Conservation (phyloP, 2,888 invertebrate species). For the Apamea anceps region DNA sequence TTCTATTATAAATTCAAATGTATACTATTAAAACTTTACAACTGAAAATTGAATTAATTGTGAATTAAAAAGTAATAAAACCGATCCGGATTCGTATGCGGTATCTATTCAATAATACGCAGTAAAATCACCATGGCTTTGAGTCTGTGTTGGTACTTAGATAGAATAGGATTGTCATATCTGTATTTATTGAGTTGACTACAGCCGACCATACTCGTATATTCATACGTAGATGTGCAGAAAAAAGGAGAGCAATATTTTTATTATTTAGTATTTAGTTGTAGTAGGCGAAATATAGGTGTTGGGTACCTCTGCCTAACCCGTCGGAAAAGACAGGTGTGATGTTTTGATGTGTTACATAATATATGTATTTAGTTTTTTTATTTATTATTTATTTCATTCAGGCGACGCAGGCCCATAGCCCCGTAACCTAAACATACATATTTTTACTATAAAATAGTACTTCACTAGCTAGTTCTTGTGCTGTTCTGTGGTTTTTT, state of each 20-base stretch:
- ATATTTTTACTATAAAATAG: too few relatives aligned
- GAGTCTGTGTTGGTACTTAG: slow-evolving; percentile 13
- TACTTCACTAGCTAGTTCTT: too few relatives aligned
- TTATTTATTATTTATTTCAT: too few relatives aligned
- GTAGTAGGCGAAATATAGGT: not conserved
- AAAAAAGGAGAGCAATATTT: not conserved
- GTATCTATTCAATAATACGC: slow-evolving; percentile 61
- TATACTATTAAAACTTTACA: slow-evolving; percentile 50
- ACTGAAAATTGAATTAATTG: slow-evolving; percentile 68
- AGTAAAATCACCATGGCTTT: slow-evolving; percentile 32
- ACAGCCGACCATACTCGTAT: not conserved
- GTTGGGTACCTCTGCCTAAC: not conserved
- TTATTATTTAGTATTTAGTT: not conserved
- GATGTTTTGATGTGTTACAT: not conserved
- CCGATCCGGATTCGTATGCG: slow-evolving; percentile 61
- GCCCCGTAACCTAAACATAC: too few relatives aligned
- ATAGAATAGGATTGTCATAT: slow-evolving; percentile 22
- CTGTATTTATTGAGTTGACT: not conserved
- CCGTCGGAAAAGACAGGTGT: not conserved
- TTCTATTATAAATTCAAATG: slow-evolving; percentile 47
- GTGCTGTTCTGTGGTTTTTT: too few relatives aligned
- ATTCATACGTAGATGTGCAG: not conserved
- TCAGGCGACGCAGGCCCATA: too few relatives aligned
- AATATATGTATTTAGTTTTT: not conserved
- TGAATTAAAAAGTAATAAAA: slow-evolving; percentile 71